Conservation (phyloP, 2,113 vertebrate genomes). For the Brachirus orientalis region DNA sequence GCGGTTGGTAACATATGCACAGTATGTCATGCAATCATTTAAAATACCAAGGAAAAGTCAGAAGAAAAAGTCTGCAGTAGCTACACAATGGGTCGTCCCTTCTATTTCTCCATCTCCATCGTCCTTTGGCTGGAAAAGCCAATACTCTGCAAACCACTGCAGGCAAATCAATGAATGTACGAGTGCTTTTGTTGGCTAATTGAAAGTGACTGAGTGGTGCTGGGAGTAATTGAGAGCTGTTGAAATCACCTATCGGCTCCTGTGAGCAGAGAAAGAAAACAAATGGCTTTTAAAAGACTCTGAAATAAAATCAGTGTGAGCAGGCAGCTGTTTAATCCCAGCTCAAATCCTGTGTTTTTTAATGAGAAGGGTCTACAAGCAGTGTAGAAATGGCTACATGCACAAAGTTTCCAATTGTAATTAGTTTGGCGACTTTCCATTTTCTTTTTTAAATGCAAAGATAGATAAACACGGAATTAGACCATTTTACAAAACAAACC, state of each 20-base stretch:
- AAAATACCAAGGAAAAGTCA: too few species aligned
- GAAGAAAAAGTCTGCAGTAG: not conserved
- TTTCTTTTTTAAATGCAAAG: conserved; percentile 7
- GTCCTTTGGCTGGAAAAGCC: not conserved
- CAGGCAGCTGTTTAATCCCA: conserved; percentile 23
- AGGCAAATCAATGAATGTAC: conserved; percentile 3
- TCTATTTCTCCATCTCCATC: not conserved
- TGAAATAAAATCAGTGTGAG: conserved; percentile 21
- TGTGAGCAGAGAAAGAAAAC: conserved; percentile 13
- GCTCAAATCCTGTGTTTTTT: conserved; percentile 12
- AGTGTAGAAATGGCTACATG: not conserved
- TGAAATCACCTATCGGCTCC: conserved; percentile 20
- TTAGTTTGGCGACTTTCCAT: conserved; percentile 4
- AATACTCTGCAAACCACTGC: not conserved
- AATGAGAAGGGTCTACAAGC: too few species aligned
- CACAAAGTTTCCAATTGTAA: not conserved
- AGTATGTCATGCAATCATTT: too few species aligned
- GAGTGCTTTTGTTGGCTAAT: conserved; percentile 24
- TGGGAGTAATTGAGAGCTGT: conserved; percentile 36
- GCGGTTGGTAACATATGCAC: too few species aligned
- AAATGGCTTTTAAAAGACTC: conserved; percentile 26
- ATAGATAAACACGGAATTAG: not conserved
- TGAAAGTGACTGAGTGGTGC: conserved; percentile 43
- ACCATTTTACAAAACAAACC: not conserved
- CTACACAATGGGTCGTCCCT: not conserved